Evolutionary conservation across 1,140 invertebrate genomes (phyloP).

Genomic region (Potamilus streckersoni): DNA sequence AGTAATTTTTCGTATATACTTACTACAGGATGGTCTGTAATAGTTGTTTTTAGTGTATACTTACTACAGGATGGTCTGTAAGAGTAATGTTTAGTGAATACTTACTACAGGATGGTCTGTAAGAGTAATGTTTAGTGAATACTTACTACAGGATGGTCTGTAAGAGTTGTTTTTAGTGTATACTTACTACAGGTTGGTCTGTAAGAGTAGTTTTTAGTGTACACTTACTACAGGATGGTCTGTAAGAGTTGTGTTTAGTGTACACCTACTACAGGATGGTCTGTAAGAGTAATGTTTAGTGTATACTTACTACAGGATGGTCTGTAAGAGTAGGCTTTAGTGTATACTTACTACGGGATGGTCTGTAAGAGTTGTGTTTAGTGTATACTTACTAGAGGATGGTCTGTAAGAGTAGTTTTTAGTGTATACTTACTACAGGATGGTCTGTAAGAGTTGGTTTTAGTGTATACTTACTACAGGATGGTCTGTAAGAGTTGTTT

Average conservation of each 20-base stretch:
- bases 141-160: slow-evolving; percentile 63
- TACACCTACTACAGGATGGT: slow-evolving; percentile 61
- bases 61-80: slow-evolving; percentile 62
- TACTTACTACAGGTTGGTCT: slow-evolving; percentile 62
- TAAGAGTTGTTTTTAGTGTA: slow-evolving; percentile 16
- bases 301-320: slow-evolving; percentile 60
- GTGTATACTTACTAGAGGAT: slow-evolving; percentile 58
- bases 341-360: slow-evolving; percentile 60
- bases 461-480: slow-evolving; percentile 57
- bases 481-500: slow-evolving; percentile 42
- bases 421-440: slow-evolving; percentile 57
- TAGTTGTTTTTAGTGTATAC: slow-evolving; percentile 3
- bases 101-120: slow-evolving; percentile 63
- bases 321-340: slow-evolving; percentile 33
- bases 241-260: slow-evolving; percentile 22
- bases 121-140: slow-evolving; percentile 7
- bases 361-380: slow-evolving; percentile 33
- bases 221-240: slow-evolving; percentile 62
- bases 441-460: slow-evolving; percentile 41
- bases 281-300: slow-evolving; percentile 26
- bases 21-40: slow-evolving; percentile 63
- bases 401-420: slow-evolving; percentile 38
- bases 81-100: slow-evolving; percentile 15
- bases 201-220: slow-evolving; percentile 25
- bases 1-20: slow-evolving; percentile 13